Evolutionary conservation across 2,113 vertebrate species (phyloP), one percentile per base, ranked within the genome.

Genomic region (Pygoscelis antarcticus): DNA sequence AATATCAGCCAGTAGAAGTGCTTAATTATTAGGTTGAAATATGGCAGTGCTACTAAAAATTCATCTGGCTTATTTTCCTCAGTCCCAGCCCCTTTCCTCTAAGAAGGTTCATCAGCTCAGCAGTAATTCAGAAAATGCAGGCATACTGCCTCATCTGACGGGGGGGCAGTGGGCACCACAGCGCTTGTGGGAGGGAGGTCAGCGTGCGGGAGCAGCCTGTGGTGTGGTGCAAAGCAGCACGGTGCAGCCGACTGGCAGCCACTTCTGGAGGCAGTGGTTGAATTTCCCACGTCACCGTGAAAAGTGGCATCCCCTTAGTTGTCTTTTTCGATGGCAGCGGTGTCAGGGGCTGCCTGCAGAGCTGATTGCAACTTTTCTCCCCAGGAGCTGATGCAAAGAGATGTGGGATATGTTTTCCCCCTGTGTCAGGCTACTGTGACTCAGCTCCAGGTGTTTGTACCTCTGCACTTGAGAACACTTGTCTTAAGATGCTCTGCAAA

Each of bases 231-330:
- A 57, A 25, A 77, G 71, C 47, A 42, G n/a, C 34, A 11, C 2
- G 1, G 55, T 77, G 64, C 29, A 15, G 38, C 40, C 0, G 5
- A 38, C 29, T 1, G 4, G 47, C 29, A 40, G 14, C 47, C 1
- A 6, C 34, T 76, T 34, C 55, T 68, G 1, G 2, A 81, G 83
- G 17, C 11, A 9, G n/a, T 19, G 25, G 25, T 19, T 55, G 34
- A 36, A 32, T 52, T 62, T n/a, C 14, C 34, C 54, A n/a, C 26
- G 15, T 70, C 22, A 17, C 32, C 1, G 0, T 62, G 55, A 36
- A 38, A 64, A 77, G 23, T 2, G 7, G 12, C 42, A 13, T 57
- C 36, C 27, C 57, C 15, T 64, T 21, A 64, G 25, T 8, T 38
- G 62, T 55, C 27, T 44, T 44, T 21, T 68, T 18, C 27, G 32